phyloP scores from a whole-genome alignment of 2,113 vertebrate species.

The Coturnix japonica region DNA sequence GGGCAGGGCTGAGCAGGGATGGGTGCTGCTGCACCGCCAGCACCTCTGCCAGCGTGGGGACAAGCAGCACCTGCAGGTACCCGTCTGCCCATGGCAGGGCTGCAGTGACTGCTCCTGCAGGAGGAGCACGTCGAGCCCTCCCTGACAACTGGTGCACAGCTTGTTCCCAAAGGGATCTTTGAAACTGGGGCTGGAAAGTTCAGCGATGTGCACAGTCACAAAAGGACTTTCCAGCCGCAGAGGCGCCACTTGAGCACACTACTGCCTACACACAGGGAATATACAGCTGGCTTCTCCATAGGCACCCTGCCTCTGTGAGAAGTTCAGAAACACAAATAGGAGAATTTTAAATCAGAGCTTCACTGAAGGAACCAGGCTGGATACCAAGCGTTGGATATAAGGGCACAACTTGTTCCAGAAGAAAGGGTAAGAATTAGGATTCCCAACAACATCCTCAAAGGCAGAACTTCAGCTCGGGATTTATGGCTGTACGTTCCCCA shows the following conservation, averaged over 20 bases:
- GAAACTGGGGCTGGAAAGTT: not conserved
- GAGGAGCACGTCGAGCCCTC: not conserved
- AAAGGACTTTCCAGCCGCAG: not conserved
- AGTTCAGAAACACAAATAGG: not conserved
- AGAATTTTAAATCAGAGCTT: not conserved
- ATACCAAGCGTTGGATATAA: not conserved
- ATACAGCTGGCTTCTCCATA: not conserved
- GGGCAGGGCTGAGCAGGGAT: too few relatives aligned
- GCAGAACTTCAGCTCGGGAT: not conserved
- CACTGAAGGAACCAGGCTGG: not conserved
- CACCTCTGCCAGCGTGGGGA: too few relatives aligned
- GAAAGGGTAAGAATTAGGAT: not conserved
- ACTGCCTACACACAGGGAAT: not conserved
- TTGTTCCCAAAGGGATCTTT: not conserved
- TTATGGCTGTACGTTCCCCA: not conserved
- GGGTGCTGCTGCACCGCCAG: too few relatives aligned
- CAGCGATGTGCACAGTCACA: not conserved
- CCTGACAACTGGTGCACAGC: too few relatives aligned
- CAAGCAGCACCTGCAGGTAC: not conserved
- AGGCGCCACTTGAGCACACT: not conserved
- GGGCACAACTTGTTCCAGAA: not conserved
- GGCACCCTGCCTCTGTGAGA: not conserved
- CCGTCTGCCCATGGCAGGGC: too few relatives aligned
- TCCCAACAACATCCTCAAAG: not conserved
- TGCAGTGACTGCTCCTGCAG: not conserved